phyloP scores from a whole-genome alignment of 1,140 invertebrate genomes.

The Spodoptera frugiperda region DNA sequence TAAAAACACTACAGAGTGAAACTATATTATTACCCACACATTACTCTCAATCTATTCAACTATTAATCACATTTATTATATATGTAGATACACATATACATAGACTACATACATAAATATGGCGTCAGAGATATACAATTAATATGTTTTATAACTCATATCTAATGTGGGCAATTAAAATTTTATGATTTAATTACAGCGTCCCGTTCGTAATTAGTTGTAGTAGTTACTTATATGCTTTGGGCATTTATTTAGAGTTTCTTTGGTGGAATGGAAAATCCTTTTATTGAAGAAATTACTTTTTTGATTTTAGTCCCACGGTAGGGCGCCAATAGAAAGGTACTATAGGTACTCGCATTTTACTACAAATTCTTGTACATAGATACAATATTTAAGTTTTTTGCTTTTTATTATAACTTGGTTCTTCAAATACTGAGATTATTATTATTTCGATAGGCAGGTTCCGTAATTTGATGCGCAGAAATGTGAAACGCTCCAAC shows the following conservation, averaged over 20 bases:
- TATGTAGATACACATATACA: slow-evolving; percentile 18
- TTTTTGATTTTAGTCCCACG: slow-evolving; percentile 8
- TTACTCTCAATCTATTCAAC: background rate
- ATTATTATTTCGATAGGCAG: too few species aligned
- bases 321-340: slow-evolving; percentile 5
- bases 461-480: too few species aligned
- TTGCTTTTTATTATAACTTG: too few species aligned
- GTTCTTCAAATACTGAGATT: too few species aligned
- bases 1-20: slow-evolving; percentile 3
- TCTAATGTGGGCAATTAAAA: slow-evolving; percentile 36
- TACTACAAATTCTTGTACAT: too few species aligned
- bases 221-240: background rate
- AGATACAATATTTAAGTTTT: too few species aligned
- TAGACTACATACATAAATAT: background rate
- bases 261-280: background rate
- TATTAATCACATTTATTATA: slow-evolving; percentile 13
- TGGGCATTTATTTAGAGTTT: background rate
- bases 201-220: slow-evolving; percentile 22
- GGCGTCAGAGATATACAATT: slow-evolving; percentile 7
- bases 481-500: too few species aligned
- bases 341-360: too few species aligned
- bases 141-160: slow-evolving; percentile 32
- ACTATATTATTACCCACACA: background rate
- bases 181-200: slow-evolving; percentile 35
- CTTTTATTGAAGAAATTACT: background rate